Conservation (phyloP, 2,113 vertebrate species). For the Grammomys dolichurus region DNA sequence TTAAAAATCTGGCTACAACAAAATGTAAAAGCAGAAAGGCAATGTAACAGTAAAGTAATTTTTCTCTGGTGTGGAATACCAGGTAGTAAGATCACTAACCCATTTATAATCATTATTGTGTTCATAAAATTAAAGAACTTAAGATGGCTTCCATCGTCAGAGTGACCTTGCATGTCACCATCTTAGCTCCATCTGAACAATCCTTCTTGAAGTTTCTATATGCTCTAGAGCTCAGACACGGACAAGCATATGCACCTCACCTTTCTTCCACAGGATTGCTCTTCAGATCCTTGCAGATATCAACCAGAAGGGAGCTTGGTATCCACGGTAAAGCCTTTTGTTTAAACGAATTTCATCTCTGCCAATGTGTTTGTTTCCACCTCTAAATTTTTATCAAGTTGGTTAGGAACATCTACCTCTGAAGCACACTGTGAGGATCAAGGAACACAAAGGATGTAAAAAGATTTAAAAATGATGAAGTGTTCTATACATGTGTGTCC, state of each 20-base stretch:
- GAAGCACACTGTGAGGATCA: background rate
- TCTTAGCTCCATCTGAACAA: background rate
- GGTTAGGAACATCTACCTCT: background rate
- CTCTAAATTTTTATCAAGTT: background rate
- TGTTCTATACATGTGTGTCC: accelerated
- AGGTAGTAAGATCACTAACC: background rate
- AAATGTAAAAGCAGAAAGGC: slow-evolving; percentile 40
- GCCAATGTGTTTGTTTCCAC: background rate
- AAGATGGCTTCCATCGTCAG: background rate
- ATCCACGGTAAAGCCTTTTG: background rate
- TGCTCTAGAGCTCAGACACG: background rate
- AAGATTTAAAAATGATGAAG: too few species aligned
- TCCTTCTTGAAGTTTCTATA: background rate
- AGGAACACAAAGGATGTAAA: background rate
- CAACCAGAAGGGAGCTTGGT: background rate
- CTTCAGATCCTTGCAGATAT: background rate
- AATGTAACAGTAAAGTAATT: background rate
- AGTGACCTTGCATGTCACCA: background rate
- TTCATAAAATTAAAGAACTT: background rate
- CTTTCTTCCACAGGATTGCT: accelerated
- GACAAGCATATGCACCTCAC: background rate
- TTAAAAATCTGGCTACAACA: background rate
- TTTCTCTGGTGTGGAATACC: background rate
- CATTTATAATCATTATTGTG: background rate
- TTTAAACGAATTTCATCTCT: background rate